Evolutionary conservation across 2,888 invertebrate species (phyloP), one percentile per base, ranked within the genome.

Genomic region (Dicycla oo): DNA sequence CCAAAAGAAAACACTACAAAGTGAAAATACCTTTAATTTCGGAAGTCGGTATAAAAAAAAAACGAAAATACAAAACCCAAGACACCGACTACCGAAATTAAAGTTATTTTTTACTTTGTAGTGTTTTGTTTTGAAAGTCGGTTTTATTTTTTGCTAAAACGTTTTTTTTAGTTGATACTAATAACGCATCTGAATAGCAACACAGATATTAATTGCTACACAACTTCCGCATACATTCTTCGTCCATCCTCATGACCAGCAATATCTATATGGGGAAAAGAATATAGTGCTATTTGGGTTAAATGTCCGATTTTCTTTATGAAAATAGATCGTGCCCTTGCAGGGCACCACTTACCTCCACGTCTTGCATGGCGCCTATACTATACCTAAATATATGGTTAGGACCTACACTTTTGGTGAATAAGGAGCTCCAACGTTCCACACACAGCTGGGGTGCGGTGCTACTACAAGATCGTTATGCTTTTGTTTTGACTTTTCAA

Each of bases 151-250:
- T n/a, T n/a, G n/a, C n/a, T n/a, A n/a, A n/a, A n/a, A n/a, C n/a
- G n/a, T n/a, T n/a, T n/a, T n/a, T n/a, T 71, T 71, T 69, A 56
- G 60, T 77, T 43, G 23, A 76, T n/a, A 60, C 40, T 26, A 45
- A 49, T 56, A 77, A 49, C 23, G n/a, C 15, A 18, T 34, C 8
- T 60, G 20, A 43, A 49, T 69, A 43, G 18, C 15, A 69, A 56
- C 23, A 23, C 3, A 26, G 10, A 8, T 23, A 30, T 47, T 38
- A 30, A 53, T 62, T 38, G 18, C 4, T 30, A 34, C 20, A 8
- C 6, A 23, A 71, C n/a, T n/a, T n/a, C n/a, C n/a, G n/a, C 58
- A 56, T 30, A 56, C 11, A 34, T 34, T 34, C 34, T 34, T 4
- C 13, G 20, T 20, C 30, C 13, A 30, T 11, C 4, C 8, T 18